Conservation (phyloP, 2,888 invertebrate genomes). For the Cosmorhoe ocellata region DNA sequence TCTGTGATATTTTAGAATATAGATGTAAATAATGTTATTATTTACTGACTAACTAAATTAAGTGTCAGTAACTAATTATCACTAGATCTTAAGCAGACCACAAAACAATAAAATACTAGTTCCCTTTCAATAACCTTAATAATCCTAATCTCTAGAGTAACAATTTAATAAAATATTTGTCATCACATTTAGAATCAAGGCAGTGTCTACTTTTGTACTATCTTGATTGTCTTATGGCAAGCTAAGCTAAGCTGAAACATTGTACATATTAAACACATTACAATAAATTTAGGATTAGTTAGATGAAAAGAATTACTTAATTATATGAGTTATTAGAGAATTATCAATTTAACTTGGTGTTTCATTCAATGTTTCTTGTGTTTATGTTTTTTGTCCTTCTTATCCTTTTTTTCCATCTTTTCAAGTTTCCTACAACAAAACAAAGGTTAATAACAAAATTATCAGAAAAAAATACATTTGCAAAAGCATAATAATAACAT, state of each 20-base stretch:
- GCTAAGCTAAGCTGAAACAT: constrained; percentile 2
- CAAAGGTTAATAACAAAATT: too few species aligned
- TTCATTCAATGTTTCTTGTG: constrained; percentile 48
- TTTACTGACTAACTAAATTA: too few species aligned
- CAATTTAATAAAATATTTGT: constrained; percentile 4
- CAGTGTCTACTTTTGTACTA: constrained; percentile 17
- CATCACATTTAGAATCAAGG: constrained; percentile 10
- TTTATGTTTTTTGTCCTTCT: constrained; percentile 69
- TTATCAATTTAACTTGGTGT: too few species aligned
- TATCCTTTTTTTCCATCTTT: constrained; percentile 83
- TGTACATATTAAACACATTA: background rate
- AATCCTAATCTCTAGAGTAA: background rate
- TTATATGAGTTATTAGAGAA: too few species aligned
- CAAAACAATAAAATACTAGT: background rate
- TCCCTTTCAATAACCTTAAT: background rate
- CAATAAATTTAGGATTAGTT: background rate
- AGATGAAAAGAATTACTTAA: too few species aligned
- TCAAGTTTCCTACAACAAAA: constrained; percentile 83
- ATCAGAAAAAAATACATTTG: too few species aligned
- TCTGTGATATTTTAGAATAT: constrained; percentile 28
- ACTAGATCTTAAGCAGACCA: constrained; percentile 3
- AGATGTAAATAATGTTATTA: too few species aligned
- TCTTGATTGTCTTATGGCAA: constrained; percentile 11
- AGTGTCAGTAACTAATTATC: too few species aligned
- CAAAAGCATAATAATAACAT: too few species aligned